phyloP scores from a whole-genome alignment of 2,888 invertebrate genomes.

The Chloroclystis v-ata region DNA sequence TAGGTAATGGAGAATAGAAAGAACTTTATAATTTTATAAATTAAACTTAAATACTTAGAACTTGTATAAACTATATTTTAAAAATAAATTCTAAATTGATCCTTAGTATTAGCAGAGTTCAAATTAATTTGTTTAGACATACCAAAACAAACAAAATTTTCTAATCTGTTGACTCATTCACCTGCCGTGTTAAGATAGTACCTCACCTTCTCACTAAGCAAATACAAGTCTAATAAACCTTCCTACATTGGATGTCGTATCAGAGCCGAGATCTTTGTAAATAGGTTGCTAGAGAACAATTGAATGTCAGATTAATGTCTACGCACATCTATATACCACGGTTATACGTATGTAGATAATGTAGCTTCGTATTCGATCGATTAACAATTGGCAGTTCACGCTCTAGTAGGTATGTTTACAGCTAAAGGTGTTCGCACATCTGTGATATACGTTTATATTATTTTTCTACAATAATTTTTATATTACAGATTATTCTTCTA shows the following conservation, averaged over 20 bases:
- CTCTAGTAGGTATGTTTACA: not conserved
- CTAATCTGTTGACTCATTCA: slow-evolving; percentile 47
- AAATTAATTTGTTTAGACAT: too few species aligned
- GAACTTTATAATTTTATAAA: too few species aligned
- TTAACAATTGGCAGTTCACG: not conserved
- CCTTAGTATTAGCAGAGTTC: too few species aligned
- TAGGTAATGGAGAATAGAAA: too few species aligned
- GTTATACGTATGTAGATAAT: not conserved
- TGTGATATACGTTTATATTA: too few species aligned
- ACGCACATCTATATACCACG: not conserved
- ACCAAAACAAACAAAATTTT: slow-evolving; percentile 44
- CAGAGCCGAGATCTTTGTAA: slow-evolving; percentile 25
- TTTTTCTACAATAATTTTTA: too few species aligned
- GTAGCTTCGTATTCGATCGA: not conserved
- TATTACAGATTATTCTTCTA: too few species aligned
- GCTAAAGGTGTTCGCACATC: too few species aligned
- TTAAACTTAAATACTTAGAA: too few species aligned
- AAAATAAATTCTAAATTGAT: too few species aligned
- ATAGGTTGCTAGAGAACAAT: slow-evolving; percentile 12
- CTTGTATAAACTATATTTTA: too few species aligned
- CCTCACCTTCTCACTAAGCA: slow-evolving; percentile 35
- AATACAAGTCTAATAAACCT: slow-evolving; percentile 56
- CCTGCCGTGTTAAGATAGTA: slow-evolving; percentile 29
- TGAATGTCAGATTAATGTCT: slow-evolving; percentile 15
- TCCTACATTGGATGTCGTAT: slow-evolving; percentile 38